phyloP scores from a whole-genome alignment of 2,797 vertebrate genomes.

The Orestias chungarensis region DNA sequence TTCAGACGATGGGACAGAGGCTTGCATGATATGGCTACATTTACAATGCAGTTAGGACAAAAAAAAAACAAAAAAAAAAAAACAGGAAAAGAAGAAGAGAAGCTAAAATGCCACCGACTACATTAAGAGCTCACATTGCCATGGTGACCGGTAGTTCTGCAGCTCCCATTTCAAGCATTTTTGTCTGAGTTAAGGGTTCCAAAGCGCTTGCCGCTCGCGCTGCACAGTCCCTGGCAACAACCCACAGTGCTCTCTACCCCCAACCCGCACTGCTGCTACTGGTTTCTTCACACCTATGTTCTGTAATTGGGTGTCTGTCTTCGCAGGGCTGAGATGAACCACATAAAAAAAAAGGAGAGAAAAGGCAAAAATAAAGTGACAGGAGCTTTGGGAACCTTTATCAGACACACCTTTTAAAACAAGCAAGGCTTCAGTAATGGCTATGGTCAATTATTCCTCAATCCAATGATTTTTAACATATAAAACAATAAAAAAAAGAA shows the following conservation, averaged over 20 bases:
- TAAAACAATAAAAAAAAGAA: conserved; percentile 66
- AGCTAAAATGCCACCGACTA: conserved; percentile 52
- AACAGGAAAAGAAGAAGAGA: conserved; percentile 1
- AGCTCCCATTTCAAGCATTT: conserved; percentile 52
- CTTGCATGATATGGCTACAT: conserved; percentile 26
- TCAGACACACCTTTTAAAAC: conserved; percentile 40
- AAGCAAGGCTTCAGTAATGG: conserved; percentile 80
- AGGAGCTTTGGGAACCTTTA: conserved; percentile 60
- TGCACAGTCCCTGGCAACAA: conserved; percentile 60
- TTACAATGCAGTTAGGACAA: conserved; percentile 25
- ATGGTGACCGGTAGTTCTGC: conserved; percentile 70
- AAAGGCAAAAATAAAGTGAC: conserved; percentile 54
- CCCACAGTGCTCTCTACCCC: conserved; percentile 29
- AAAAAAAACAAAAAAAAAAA: background rate
- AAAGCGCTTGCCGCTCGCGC: conserved; percentile 53
- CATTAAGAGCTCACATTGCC: conserved; percentile 66
- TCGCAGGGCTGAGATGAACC: conserved; percentile 35
- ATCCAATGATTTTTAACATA: conserved; percentile 61
- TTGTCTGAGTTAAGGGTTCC: conserved; percentile 67
- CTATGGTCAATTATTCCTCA: conserved; percentile 75
- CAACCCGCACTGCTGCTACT: conserved; percentile 22
- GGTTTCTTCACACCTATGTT: conserved; percentile 55
- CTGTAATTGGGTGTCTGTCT: conserved; percentile 65
- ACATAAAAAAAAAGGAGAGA: background rate
- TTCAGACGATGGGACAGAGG: conserved; percentile 30